Evolutionary conservation across 2,888 invertebrate species (phyloP).

Genomic region (Lithophane leautieri): DNA sequence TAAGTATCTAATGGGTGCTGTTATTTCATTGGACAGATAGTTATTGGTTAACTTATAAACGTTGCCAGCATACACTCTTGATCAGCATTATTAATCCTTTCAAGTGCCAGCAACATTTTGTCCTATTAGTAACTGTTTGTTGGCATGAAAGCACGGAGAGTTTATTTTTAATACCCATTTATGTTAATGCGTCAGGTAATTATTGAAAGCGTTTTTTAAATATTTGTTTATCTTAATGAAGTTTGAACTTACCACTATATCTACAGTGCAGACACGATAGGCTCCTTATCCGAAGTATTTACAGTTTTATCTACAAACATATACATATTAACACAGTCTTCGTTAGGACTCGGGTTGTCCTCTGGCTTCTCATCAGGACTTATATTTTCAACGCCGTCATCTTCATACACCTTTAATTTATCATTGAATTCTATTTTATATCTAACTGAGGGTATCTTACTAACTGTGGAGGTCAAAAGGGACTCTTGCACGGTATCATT

Average conservation of each 20-base stretch:
- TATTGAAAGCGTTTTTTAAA: constrained; percentile 18
- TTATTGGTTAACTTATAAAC: neutral
- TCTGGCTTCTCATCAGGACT: constrained; percentile 88
- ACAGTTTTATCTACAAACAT: constrained; percentile 88
- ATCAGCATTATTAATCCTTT: constrained; percentile 2
- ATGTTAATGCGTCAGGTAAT: constrained; percentile 18
- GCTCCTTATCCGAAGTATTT: constrained; percentile 85
- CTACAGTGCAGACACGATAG: constrained; percentile 87
- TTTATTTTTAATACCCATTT: no score
- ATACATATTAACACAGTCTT: constrained; percentile 88
- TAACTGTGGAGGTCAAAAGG: constrained; percentile 84
- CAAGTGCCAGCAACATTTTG: neutral
- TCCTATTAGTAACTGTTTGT: neutral
- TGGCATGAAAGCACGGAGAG: neutral
- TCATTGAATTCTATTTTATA: constrained; percentile 86
- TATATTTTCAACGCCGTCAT: constrained; percentile 81
- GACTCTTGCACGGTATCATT: constrained; percentile 88
- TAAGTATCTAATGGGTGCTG: neutral
- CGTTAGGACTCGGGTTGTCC: constrained; percentile 83
- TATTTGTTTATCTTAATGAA: constrained; percentile 37
- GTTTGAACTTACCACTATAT: constrained; percentile 76
- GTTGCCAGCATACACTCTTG: neutral
- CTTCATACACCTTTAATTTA: constrained; percentile 78
- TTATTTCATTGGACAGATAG: neutral
- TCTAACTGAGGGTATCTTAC: constrained; percentile 85